Conservation (phyloP, 2,888 invertebrate genomes). For the Aleiodes testaceus region DNA sequence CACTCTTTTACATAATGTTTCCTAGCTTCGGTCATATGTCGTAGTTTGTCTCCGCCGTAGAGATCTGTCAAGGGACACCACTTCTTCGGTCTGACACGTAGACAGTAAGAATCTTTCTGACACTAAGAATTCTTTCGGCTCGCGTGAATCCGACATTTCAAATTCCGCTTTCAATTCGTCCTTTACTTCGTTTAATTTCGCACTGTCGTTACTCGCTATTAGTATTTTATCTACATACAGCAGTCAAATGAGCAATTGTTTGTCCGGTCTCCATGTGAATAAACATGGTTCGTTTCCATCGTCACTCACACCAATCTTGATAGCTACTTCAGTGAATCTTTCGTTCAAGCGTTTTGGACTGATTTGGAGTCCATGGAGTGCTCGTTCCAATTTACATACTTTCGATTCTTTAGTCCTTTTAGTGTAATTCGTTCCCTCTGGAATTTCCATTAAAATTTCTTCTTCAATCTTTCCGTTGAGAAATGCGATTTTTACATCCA, state of each 20-base stretch:
- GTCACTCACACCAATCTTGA: neutral
- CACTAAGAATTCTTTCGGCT: slow-evolving; percentile 48
- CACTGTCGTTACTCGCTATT: slow-evolving; percentile 28
- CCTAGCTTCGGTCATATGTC: slow-evolving; percentile 40
- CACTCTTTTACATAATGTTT: slow-evolving; percentile 43
- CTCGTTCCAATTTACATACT: neutral
- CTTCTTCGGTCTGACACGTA: slow-evolving; percentile 43
- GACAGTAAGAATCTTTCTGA: slow-evolving; percentile 38
- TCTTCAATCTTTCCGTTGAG: slow-evolving; percentile 49
- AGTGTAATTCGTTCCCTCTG: slow-evolving; percentile 16
- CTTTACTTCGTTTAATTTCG: slow-evolving; percentile 7
- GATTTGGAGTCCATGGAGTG: neutral
- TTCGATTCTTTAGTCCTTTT: neutral
- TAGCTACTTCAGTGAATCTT: neutral
- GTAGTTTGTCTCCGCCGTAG: slow-evolving; percentile 42
- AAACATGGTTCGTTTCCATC: neutral
- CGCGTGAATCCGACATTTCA: slow-evolving; percentile 46
- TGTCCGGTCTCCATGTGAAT: neutral
- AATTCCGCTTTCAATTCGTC: slow-evolving; percentile 28
- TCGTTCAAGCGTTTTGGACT: neutral
- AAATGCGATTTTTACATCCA: slow-evolving; percentile 52
- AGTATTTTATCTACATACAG: slow-evolving; percentile 49
- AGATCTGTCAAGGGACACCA: slow-evolving; percentile 43
- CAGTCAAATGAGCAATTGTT: neutral
- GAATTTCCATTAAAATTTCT: slow-evolving; percentile 47